These are phyloP conservation scores for Rhegmatorhina hoffmannsi DNA, from an alignment of 2,113 vertebrate genomes.

Conservation along the genomic window DNA sequence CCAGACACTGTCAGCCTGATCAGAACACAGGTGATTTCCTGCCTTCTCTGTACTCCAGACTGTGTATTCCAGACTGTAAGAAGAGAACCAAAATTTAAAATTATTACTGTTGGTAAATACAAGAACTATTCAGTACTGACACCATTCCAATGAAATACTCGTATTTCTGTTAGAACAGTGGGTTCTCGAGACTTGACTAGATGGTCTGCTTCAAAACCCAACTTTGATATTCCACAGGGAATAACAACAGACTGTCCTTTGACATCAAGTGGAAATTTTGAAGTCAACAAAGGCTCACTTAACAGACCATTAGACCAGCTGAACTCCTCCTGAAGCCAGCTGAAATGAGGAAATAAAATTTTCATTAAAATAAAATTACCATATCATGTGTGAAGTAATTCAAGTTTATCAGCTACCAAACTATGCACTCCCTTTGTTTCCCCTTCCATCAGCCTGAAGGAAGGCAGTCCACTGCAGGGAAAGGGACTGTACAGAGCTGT, in stretches of 20 bases:
- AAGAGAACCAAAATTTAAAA: neutral
- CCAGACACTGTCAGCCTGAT: neutral
- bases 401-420: neutral
- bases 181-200: neutral
- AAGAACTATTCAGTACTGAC: neutral
- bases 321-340: neutral
- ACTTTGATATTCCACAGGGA: neutral
- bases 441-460: neutral
- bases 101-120: neutral
- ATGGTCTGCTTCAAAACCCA: neutral
- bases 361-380: neutral
- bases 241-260: neutral
- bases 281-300: neutral
- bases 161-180: neutral
- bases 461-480: neutral
- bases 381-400: neutral
- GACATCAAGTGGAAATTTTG: neutral
- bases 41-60: neutral
- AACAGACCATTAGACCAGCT: neutral
- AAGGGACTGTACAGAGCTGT: accelerated
- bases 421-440: neutral
- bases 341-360: neutral
- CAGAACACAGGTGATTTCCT: neutral
- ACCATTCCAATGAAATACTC: neutral
- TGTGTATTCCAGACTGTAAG: neutral